A percentile compares a stretch with the other conserved stretches of the same genome.
phyloP scores from a whole-genome alignment of 2,113 vertebrate genomes.

The Melanerpes formicivorus region DNA sequence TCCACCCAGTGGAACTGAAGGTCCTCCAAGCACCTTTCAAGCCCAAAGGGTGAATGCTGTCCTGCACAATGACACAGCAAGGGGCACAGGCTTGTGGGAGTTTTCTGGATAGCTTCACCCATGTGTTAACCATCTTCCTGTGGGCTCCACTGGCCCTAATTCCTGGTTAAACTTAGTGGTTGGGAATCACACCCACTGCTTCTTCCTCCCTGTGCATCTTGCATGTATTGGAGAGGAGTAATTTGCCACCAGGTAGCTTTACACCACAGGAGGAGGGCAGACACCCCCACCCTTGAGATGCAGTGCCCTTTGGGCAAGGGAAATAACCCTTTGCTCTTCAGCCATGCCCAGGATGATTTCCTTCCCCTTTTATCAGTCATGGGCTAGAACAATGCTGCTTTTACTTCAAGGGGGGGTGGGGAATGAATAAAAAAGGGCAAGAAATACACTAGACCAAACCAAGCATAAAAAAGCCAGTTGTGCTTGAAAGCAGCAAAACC shows the following conservation, averaged over 20 bases:
- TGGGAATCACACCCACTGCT: background rate
- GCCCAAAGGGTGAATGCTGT: background rate
- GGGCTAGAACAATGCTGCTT: background rate
- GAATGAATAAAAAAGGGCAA: too few species aligned
- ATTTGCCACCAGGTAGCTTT: background rate
- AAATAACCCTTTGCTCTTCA: background rate
- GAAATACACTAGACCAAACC: background rate
- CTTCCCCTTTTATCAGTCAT: background rate
- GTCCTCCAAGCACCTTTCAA: background rate
- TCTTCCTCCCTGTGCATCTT: background rate
- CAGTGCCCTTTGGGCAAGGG: background rate
- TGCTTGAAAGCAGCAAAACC: background rate
- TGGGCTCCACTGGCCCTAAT: background rate
- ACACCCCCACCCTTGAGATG: background rate
- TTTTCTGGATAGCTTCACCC: conserved; percentile 6
- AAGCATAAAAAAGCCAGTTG: background rate
- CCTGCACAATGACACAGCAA: background rate
- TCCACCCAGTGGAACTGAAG: background rate
- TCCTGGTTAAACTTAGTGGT: background rate
- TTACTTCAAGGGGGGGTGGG: background rate
- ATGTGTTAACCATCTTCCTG: background rate
- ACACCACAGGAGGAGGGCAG: rapidly evolving
- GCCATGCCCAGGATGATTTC: background rate
- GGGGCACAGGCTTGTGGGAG: background rate
- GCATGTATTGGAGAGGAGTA: background rate